Evolutionary conservation across 2,113 vertebrate genomes (phyloP).

Genomic region (Todiramphus saurophagus): DNA sequence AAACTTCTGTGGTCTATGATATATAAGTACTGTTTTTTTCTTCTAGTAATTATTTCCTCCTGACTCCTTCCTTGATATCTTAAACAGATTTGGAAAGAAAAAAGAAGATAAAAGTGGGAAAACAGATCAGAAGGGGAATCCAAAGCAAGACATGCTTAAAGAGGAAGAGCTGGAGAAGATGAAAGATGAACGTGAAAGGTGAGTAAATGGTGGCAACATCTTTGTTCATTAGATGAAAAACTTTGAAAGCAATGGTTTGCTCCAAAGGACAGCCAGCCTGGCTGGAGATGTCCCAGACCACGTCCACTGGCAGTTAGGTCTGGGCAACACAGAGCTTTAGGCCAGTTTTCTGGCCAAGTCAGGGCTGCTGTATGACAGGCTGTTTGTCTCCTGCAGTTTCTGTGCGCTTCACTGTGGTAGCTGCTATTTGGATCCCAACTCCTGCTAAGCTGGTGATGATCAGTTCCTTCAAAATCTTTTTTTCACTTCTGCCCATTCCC

Average conservation of each 20-base stretch:
- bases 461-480: not conserved
- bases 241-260: not conserved
- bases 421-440: not conserved
- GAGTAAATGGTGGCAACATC: not conserved
- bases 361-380: not conserved
- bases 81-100: constrained; percentile 91
- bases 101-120: constrained; percentile 89
- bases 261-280: not conserved
- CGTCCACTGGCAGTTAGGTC: not conserved
- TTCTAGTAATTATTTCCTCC: constrained; percentile 4
- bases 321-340: not conserved
- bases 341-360: fast-evolving
- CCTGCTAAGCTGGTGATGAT: not conserved
- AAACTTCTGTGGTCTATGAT: not conserved
- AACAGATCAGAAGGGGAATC: constrained; percentile 77
- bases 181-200: constrained; percentile 85
- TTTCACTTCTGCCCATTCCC: not conserved
- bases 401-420: not conserved
- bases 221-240: not conserved
- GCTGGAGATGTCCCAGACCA: not conserved
- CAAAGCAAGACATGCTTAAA: constrained; percentile 77
- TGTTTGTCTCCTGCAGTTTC: not conserved
- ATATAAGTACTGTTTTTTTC: not conserved
- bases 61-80: constrained; percentile 14
- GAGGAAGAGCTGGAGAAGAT: constrained; percentile 87